A percentile compares a stretch with the other conserved stretches of the same genome.
These are phyloP conservation scores for Drosophila peninsularis DNA, from an alignment of 2,888 invertebrate genomes.

Conservation along the genomic window DNA sequence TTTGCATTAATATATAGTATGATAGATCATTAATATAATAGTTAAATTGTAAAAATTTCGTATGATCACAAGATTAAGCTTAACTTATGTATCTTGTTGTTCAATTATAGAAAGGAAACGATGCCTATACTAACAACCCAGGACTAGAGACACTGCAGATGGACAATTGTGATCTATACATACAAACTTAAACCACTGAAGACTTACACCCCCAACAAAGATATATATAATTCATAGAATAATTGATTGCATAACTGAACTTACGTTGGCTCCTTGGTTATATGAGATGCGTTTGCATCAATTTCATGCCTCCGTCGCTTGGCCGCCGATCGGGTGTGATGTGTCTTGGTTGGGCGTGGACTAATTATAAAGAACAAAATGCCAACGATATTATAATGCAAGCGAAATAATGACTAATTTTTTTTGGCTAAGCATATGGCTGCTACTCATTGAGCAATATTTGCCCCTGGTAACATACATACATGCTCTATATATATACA, in stretches of 20 bases:
- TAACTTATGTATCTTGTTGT: not conserved
- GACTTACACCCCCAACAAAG: too few species aligned
- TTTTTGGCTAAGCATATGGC: conserved; percentile 16
- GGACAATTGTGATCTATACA: too few species aligned
- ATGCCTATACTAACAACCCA: not conserved
- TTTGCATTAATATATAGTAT: too few species aligned
- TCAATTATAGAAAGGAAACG: not conserved
- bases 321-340: conserved; percentile 80
- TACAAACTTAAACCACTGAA: too few species aligned
- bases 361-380: conserved; percentile 66
- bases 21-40: not conserved
- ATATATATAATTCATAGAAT: not conserved
- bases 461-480: conserved; percentile 19
- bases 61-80: not conserved
- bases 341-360: conserved; percentile 80
- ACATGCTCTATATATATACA: conserved; percentile 10
- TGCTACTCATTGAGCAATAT: conserved; percentile 36
- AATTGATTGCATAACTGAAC: not conserved
- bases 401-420: conserved; percentile 15
- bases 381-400: conserved; percentile 29
- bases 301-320: conserved; percentile 88
- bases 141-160: not conserved
- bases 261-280: conserved; percentile 84
- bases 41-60: not conserved
- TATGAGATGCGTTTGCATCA: conserved; percentile 85